Base-by-base conservation (phyloP, 2,113 vertebrate species). In the Sigmodon hispidus region DNA sequence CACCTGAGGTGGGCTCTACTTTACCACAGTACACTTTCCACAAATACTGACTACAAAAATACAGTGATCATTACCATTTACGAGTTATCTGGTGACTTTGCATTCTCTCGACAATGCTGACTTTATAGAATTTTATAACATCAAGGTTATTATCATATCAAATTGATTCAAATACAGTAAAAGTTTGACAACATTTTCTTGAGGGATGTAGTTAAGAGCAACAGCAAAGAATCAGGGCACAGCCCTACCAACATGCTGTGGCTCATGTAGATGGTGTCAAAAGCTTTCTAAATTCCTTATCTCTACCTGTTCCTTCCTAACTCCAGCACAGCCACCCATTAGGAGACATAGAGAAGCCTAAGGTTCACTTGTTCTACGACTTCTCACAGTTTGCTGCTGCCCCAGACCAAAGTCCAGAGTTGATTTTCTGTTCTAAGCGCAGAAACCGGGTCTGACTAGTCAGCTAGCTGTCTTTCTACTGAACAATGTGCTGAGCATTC, bases 71-170 rank as follows among this genome's bases (percentile, higher is more conserved):
- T 89, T 52, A 63, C 57, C 87, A 26, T 77, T 61, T 63, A 61
- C 29, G 92, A 57, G 31, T 40, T 34, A 21, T 87, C 76, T 80
- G 77, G 52, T 70, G 89, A 90, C 43, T 94, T 52, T 69, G 17
- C 19, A 57, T 43, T n/a, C 5, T 36, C 29, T 84, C 80, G 80
- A n/a, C 70, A 65, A 17, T n/a, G 73, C 11, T 76, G 45, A 19
- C 24, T 70, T 87, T 43, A 59, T 40, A 22, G n/a, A 79, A 89
- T 17, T 93, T 81, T 63, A 96, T 59, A 45, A 86, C 40, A 84
- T 22, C 72, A 40, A 92, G 31, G 7, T 36, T 29, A 77, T 79
- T 79, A 86, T 24, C 91, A 73, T 55, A 34, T 87, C 48, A 92
- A 8, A 84, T 67, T 26, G 57, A 76, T 73, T 86, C 45, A 22